Base-by-base conservation (phyloP, 1,140 invertebrate genomes). In the Calephelis nemesis region DNA sequence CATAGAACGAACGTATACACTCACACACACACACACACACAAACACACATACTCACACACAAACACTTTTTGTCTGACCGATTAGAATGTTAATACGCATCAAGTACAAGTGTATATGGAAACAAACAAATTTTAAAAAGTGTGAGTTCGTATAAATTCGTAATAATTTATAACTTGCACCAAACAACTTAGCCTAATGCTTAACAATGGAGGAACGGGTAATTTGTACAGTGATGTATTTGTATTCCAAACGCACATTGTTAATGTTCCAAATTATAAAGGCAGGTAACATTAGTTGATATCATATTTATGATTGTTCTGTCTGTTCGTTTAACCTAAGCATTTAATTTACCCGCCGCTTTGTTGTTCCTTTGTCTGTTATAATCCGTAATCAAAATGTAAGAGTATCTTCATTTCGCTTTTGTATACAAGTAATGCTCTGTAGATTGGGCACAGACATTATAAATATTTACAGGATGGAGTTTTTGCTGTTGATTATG, bases 151-250 rank as follows among this genome's bases (percentile, higher is more conserved):
- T 62, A 6, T 58, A 52, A 39, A 69, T 67, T 54, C 65, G 71
- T 69, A n/a, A 11, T n/a, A 39, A 49, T n/a, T 52, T 66, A 15
- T 65, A 40, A 69, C 74, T 78, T 84, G 62, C 8, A 71, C 81
- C 82, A 72, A 47, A 75, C 73, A 67, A 45, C 30, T 50, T 62
- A 65, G 75, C 78, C 74, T 72, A 81, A 82, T 76, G 76, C 72
- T 74, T 77, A 86, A 90, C 88, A 90, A 90, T 90, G 73, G 78
- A 69, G 67, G 45, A 72, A 73, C 75, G 73, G 74, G 79, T 86
- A 88, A 87, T 89, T 86, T 88, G 87, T 85, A 81, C 75, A 78
- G 78, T 87, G 86, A 86, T 87, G 84, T 84, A 89, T 87, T 54
- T 40, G 84, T 83, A 79, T 84, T 85, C 80, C 74, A 70, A 82